Base-by-base conservation (phyloP, 2,797 vertebrate species). In the Melanotaenia nigrans region DNA sequence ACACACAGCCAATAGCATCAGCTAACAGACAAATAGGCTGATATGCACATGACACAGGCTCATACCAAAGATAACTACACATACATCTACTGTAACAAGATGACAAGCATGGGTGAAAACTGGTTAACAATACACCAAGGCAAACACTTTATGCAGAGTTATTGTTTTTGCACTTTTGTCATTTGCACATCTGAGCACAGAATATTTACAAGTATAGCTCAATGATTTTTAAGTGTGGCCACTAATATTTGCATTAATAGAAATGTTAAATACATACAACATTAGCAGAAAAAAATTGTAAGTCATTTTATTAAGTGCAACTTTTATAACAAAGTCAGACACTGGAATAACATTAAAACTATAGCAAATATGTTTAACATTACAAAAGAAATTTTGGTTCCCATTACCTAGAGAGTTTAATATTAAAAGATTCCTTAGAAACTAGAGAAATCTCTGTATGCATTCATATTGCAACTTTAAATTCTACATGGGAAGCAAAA, bases 1-100 rank as follows among this genome's bases (percentile, higher is more conserved):
- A 25, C 61, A 71, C 58, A 60, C 72, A 59, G 49, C 61, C 16
- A 10, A 10, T 5, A 33, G 14, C 14, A 78, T 47, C 0, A 1
- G 12, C 60, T 40, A 24, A 54, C 25, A 74, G 66, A 73, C 56
- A 81, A 73, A 69, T 32, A 56, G 56, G 32, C 45, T 70, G 67
- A 73, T 16, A 58, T 40, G 61, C 74, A 59, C 28, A 68, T 20
- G 40, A 58, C 32, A 68, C 12, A 66, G 53, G 57, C 40, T 66
- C 18, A 76, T 24, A 36, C 10, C 9, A 59, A 13, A 58, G 24
- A 24, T 9, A 61, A 5, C 20, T 13, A 66, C 4, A 53, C 18
- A 22, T 4, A 20, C 18, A 35, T 1, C 63, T 5, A 40, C n/a
- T 54, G 4, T 54, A 25, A 38, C 22, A 16, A 60, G 51, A 65